Percentiles rank a stretch among this genome's conserved stretches.
phyloP scores from a whole-genome alignment of 2,113 vertebrate species.

The Amphilophus citrinellus region DNA sequence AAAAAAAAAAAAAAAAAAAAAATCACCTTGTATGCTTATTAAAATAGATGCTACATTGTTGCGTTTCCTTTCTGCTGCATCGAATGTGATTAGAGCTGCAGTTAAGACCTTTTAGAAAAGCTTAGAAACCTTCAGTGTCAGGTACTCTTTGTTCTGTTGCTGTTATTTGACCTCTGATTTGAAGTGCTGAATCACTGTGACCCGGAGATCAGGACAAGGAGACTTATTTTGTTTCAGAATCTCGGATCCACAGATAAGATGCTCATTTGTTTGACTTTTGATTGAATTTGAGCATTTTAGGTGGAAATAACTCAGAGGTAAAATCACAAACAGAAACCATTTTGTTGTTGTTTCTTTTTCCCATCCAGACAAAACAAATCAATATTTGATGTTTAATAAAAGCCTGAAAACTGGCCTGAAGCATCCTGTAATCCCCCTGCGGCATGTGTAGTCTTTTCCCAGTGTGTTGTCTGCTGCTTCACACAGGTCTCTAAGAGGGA shows the following conservation, averaged over 20 bases:
- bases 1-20: too few species aligned
- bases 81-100: not conserved
- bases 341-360: not conserved
- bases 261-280: not conserved
- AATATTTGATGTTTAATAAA: not conserved
- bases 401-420: not conserved
- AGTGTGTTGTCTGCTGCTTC: not conserved
- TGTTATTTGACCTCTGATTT: not conserved
- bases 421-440: constrained; percentile 14
- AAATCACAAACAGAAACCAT: not conserved
- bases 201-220: not conserved
- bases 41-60: not conserved
- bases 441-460: not conserved
- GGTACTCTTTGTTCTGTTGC: not conserved
- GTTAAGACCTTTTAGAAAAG: not conserved
- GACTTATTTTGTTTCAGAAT: not conserved
- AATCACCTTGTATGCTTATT: not conserved
- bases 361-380: not conserved
- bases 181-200: not conserved
- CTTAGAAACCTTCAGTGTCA: not conserved
- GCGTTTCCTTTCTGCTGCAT: not conserved
- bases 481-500: constrained; percentile 10
- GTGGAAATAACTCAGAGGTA: not conserved
- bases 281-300: not conserved
- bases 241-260: not conserved